Conservation (phyloP, 2,113 vertebrate genomes). For the Phrynosoma platyrhinos region DNA sequence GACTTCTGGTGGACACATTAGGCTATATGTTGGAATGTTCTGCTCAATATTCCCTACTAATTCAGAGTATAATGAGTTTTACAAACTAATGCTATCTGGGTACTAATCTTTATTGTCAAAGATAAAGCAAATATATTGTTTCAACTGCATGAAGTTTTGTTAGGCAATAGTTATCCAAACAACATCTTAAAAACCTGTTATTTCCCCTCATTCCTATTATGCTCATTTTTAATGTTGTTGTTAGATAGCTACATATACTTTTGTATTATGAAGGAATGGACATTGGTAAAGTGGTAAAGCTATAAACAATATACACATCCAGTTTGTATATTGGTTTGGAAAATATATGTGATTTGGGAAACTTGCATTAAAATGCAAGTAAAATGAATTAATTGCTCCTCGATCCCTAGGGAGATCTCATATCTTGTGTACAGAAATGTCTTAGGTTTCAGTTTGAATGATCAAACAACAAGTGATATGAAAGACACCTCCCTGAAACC, state of each 20-base stretch:
- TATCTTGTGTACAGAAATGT: no score
- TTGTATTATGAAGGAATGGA: neutral
- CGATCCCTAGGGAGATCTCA: no score
- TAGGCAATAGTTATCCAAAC: slow-evolving; percentile 3
- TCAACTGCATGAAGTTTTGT: neutral
- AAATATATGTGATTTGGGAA: no score
- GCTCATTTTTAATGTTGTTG: neutral
- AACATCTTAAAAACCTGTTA: neutral
- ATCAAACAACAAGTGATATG: no score
- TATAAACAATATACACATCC: no score
- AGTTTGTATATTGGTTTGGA: no score
- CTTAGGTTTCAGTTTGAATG: no score
- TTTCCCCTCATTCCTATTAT: slow-evolving; percentile 14
- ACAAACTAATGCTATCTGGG: neutral
- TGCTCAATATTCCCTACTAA: neutral
- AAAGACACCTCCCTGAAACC: no score
- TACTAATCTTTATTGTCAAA: slow-evolving; percentile 14
- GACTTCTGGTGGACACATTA: neutral
- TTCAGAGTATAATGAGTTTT: neutral
- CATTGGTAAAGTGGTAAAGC: neutral
- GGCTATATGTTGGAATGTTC: neutral
- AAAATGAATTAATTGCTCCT: no score
- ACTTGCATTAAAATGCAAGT: no score
- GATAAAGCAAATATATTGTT: slow-evolving; percentile 7
- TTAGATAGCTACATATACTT: neutral